Evolutionary conservation across 2,888 invertebrate genomes (phyloP).

Genomic region (Diloba caeruleocephala): DNA sequence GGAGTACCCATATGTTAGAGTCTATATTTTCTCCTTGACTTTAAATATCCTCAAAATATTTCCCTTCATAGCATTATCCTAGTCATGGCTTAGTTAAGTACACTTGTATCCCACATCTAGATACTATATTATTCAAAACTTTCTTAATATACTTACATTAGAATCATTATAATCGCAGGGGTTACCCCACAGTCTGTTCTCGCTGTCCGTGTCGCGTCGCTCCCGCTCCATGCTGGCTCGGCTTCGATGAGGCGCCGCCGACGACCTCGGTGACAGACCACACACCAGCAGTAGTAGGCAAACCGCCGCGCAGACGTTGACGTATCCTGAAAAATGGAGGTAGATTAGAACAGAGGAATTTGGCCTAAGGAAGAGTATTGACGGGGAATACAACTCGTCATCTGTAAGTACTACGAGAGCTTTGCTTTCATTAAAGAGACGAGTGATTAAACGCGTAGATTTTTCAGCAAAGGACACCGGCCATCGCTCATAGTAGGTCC

Average conservation of each 20-base stretch:
- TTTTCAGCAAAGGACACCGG: too few species aligned
- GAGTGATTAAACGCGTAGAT: too few species aligned
- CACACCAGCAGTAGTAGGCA: slow-evolving; percentile 81
- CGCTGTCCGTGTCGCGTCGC: slow-evolving; percentile 65
- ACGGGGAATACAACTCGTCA: too few species aligned
- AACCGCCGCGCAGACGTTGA: slow-evolving; percentile 85
- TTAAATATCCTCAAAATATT: too few species aligned
- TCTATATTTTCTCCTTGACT: too few species aligned
- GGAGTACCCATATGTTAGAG: too few species aligned
- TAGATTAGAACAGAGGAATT: slow-evolving; percentile 10
- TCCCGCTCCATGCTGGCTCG: slow-evolving; percentile 73
- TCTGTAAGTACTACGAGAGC: too few species aligned
- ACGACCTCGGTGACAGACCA: slow-evolving; percentile 75
- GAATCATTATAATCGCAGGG: slow-evolving; percentile 77
- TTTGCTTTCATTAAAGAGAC: too few species aligned
- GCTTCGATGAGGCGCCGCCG: slow-evolving; percentile 78
- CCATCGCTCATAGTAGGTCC: too few species aligned
- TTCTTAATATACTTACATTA: slow-evolving; percentile 54
- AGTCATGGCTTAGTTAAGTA: too few species aligned
- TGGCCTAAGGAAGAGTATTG: not conserved
- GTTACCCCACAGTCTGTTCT: slow-evolving; percentile 77
- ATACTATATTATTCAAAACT: not conserved
- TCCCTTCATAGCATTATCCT: too few species aligned
- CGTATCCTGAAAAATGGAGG: slow-evolving; percentile 73
- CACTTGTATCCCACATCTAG: not conserved